Conservation (phyloP, 92 coral and sea anemone genomes). For the Chrysogorgia sp. region DNA sequence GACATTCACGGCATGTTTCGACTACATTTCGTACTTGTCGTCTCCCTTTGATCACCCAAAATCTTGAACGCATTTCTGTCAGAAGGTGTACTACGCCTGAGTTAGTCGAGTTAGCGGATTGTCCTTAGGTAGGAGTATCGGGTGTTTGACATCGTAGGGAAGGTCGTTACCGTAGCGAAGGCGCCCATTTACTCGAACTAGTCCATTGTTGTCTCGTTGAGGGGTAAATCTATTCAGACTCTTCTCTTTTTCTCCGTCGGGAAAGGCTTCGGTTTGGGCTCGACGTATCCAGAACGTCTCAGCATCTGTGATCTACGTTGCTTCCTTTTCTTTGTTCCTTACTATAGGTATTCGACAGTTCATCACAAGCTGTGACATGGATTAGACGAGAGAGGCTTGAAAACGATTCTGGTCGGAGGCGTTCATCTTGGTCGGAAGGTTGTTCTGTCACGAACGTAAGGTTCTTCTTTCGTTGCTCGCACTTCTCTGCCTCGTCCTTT, state of each 20-base stretch:
- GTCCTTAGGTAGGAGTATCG: conserved; percentile 45
- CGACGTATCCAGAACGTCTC: conserved; percentile 24
- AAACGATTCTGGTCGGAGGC: too few species aligned
- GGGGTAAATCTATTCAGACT: conserved; percentile 26
- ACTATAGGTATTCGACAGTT: not conserved
- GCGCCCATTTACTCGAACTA: conserved; percentile 47
- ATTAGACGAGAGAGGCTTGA: not conserved
- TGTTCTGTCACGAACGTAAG: too few species aligned
- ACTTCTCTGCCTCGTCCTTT: too few species aligned
- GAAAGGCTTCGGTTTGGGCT: conserved; percentile 26
- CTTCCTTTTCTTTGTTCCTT: not conserved
- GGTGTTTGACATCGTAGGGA: conserved; percentile 52
- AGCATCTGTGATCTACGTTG: conserved; percentile 19
- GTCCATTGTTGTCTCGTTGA: conserved; percentile 36
- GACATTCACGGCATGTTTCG: not conserved
- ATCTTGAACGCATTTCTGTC: conserved; percentile 40
- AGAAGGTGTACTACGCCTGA: conserved; percentile 56
- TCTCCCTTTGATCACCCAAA: conserved; percentile 56
- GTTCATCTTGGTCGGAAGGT: too few species aligned
- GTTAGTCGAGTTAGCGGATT: conserved; percentile 47
- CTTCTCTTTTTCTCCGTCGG: conserved; percentile 30
- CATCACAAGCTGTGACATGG: not conserved
- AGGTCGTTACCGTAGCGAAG: conserved; percentile 50
- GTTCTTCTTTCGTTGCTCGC: too few species aligned
- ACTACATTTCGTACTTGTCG: conserved; percentile 32